Evolutionary conservation across 1,140 invertebrate genomes (phyloP).

Genomic region (Microvelia longipes): DNA sequence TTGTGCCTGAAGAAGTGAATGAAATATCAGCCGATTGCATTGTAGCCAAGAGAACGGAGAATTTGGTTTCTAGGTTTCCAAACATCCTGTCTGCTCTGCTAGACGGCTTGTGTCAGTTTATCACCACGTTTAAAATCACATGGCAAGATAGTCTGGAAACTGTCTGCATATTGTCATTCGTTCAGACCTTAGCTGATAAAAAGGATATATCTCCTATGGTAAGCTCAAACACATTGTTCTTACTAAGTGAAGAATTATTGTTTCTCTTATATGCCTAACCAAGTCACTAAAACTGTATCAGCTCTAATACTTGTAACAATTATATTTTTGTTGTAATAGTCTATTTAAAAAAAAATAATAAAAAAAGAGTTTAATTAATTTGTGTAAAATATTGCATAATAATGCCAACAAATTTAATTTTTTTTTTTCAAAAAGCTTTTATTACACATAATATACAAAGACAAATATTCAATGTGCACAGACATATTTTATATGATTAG

Average conservation of each 20-base stretch:
- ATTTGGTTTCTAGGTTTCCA: neutral
- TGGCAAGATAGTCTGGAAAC: conserved; percentile 12
- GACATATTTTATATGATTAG: no score
- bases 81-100: neutral
- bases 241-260: neutral
- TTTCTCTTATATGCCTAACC: no score
- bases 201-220: neutral
- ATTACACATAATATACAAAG: no score
- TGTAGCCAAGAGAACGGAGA: neutral
- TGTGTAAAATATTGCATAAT: no score
- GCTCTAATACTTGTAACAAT: no score
- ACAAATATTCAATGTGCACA: no score
- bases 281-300: no score
- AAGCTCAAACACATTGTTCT: neutral
- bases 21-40: conserved; percentile 3
- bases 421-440: no score
- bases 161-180: conserved; percentile 1
- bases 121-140: conserved; percentile 7
- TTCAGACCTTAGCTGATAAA: neutral
- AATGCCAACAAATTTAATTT: no score
- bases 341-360: no score
- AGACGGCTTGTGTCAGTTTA: neutral
- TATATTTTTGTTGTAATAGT: no score
- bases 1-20: neutral
- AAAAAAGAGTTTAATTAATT: no score